Conservation (phyloP, 2,888 invertebrate genomes). For the Tipula unca region DNA sequence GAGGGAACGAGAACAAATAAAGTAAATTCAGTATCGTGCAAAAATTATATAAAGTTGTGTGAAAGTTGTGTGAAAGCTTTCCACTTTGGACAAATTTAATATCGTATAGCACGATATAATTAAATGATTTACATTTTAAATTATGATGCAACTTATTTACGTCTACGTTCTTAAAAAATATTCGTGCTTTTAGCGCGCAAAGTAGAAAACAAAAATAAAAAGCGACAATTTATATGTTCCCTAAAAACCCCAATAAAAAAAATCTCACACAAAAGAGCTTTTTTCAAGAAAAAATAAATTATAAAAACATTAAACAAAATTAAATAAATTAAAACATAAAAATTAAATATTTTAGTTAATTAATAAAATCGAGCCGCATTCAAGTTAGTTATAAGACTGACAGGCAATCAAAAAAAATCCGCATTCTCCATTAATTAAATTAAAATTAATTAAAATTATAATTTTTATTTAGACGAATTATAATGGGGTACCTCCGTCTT, state of each 20-base stretch:
- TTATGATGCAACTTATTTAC: conserved; percentile 1
- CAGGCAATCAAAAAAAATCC: conserved; percentile 18
- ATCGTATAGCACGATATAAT: not conserved
- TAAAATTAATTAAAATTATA: conserved; percentile 4
- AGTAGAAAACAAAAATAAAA: not conserved
- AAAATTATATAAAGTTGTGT: not conserved
- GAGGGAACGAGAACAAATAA: not conserved
- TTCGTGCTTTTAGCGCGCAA: not conserved
- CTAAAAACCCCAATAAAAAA: not conserved
- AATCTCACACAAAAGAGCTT: conserved; percentile 2
- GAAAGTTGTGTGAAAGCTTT: not conserved
- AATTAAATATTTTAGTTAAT: not conserved
- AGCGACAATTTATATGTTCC: not conserved
- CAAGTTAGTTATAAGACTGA: not conserved
- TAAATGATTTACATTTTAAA: not conserved
- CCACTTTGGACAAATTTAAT: not conserved
- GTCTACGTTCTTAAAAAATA: not conserved
- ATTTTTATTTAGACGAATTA: not conserved
- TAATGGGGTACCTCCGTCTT: conserved; percentile 57
- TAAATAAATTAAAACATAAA: not conserved
- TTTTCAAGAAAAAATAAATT: not conserved
- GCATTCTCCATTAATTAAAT: not conserved
- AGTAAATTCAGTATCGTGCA: not conserved
- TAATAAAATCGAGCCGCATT: not conserved
- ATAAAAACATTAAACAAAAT: not conserved